Percentiles rank a stretch among this genome's conserved stretches.
phyloP scores from a whole-genome alignment of 2,113 vertebrate genomes.

The Anoura caudifer region DNA sequence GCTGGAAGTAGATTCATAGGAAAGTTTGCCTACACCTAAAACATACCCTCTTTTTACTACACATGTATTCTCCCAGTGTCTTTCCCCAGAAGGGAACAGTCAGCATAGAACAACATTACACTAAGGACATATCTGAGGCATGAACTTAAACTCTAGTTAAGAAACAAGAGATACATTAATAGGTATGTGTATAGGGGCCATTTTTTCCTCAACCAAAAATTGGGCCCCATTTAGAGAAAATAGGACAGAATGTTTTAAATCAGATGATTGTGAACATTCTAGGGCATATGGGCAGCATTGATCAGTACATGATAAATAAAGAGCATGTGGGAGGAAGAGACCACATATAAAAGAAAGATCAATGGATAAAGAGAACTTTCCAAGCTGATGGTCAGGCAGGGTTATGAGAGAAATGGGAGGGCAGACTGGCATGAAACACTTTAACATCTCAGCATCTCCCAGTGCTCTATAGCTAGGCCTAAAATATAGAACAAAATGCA shows the following conservation, averaged over 20 bases:
- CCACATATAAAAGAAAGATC: neutral
- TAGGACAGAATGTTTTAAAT: neutral
- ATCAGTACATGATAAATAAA: neutral
- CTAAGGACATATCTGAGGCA: neutral
- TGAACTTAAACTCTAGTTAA: neutral
- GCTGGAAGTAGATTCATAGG: neutral
- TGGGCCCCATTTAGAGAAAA: neutral
- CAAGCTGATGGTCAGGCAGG: neutral
- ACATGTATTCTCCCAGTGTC: neutral
- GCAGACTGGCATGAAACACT: neutral
- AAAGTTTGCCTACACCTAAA: fast-evolving
- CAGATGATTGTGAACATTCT: neutral
- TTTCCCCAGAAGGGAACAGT: neutral
- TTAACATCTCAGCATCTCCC: neutral
- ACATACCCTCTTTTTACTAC: neutral
- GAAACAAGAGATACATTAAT: neutral
- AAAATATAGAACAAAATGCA: neutral
- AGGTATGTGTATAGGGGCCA: neutral
- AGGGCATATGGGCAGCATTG: neutral
- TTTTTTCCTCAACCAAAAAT: neutral
- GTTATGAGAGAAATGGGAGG: fast-evolving
- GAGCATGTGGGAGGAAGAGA: neutral
- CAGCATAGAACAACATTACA: neutral
- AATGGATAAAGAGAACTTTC: neutral
- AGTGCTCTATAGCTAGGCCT: neutral